These are phyloP conservation scores for Zophobas atratus DNA, from an alignment of 1,140 invertebrate genomes.

Conservation along the genomic window DNA sequence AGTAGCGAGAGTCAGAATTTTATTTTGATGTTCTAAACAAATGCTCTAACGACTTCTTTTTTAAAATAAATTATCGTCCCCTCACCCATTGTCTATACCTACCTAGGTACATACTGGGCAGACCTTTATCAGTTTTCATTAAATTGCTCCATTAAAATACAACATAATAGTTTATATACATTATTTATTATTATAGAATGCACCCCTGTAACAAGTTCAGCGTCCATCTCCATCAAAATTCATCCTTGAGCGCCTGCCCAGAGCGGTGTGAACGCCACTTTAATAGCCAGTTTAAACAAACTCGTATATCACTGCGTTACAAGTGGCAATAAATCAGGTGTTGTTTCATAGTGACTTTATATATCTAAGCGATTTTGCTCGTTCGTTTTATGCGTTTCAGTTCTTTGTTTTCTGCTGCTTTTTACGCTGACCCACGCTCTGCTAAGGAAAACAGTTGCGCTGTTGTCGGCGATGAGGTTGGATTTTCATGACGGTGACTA, in stretches of 20 bases:
- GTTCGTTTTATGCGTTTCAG: conserved; percentile 38
- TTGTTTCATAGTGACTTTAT: conserved; percentile 42
- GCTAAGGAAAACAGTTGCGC: conserved; percentile 1
- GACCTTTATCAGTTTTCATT: too few species aligned
- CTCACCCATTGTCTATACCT: too few species aligned
- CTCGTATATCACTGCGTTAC: conserved; percentile 41
- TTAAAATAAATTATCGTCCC: too few species aligned
- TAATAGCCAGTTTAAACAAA: conserved; percentile 41
- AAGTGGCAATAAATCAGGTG: conserved; percentile 37
- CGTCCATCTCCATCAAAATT: conserved; percentile 10
- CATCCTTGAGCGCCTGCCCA: conserved; percentile 39
- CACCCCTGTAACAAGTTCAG: too few species aligned
- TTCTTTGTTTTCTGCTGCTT: conserved; percentile 28
- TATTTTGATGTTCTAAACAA: too few species aligned
- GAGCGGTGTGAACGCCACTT: conserved; percentile 41
- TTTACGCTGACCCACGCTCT: not conserved
- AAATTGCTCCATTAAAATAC: too few species aligned
- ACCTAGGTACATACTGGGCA: too few species aligned
- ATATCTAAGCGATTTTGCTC: conserved; percentile 38
- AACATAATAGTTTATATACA: too few species aligned
- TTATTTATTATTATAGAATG: too few species aligned
- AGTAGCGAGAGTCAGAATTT: too few species aligned
- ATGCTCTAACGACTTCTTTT: too few species aligned
- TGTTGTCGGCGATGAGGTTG: conserved; percentile 3
- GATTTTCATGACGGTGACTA: conserved; percentile 30